Evolutionary conservation across 30 jellyfish, hydroid and myxozoan genomes (phyloP), one percentile per base, ranked within the genome.

Genomic region (Aurelia aurita): DNA sequence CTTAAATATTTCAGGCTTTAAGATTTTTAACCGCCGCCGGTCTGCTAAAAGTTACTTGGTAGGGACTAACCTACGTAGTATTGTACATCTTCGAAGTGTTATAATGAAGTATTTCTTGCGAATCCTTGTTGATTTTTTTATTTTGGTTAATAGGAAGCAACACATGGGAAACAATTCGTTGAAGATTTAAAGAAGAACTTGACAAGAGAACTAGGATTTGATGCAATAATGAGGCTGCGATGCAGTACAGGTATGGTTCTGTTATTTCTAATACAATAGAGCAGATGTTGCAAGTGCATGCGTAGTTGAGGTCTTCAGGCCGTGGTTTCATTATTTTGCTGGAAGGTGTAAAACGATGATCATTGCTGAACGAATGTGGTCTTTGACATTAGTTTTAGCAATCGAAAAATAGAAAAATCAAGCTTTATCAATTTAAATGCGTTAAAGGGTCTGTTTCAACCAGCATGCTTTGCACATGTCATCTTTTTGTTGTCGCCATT

Each of bases 191-290:
- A 82, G 65, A 90, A 95, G 85, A 89, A 89, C 64, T 84, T 95
- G 64, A 65, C 58, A 11, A 57, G 98, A 63, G 91, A 80, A 10
- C 55, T 87, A 59, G 99, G 99, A 19, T 91, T 89, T 72, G 99
- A 95, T 72, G 97, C 98, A 19, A 80, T 95, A 31, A 90, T 90
- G 99, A 86, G 97, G 58, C 59, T 95, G 72, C 95, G 99, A 13
- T 89, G 98, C 29, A 89, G 98, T 66, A 95, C 97, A 69, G 99
- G 99, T 89, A 69, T 23, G 23, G 18, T 45, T 8, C 14, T n/a
- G 2, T 28, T 28, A 16, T n/a, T 79, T 31, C 14, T 22, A 4
- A 34, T 22, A 13, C n/a, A n/a, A n/a, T n/a, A n/a, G 25, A 0
- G 28, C 12, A 39, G 16, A 39, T 39, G 51, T 39, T 39, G 16